Evolutionary conservation across 2,888 invertebrate species (phyloP), one percentile per base, ranked within the genome.

Genomic region (Scaptodrosophila latifasciaeformis): DNA sequence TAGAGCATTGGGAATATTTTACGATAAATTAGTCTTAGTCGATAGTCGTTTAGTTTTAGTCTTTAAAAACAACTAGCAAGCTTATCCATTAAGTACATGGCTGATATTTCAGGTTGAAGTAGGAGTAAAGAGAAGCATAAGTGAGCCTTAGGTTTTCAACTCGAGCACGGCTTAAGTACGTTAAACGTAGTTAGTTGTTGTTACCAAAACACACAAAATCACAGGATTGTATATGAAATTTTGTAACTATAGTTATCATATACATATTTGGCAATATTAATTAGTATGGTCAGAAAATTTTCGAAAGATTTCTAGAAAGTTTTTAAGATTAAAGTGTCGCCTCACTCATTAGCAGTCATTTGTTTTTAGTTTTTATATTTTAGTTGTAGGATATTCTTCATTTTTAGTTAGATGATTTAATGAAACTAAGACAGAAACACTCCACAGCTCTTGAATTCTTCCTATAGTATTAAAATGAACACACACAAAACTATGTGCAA

Each of bases 141-240:
- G 21, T 21, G 19, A 40, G 21, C 19, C 40, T 40, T 40, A 19
- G 19, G 19, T 19, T 37, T 37, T 37, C 17, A 15, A 17, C 18
- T 37, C 40, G 65, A 71, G 65, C 76, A 61, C 68, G 76, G 70
- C 70, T 75, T 70, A 62, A 54, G 76, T 75, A 70, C 76, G 72
- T 76, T 76, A 64, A 76, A 76, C 62, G 70, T 71, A 62, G 65
- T 48, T 62, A 62, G 62, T 67, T 59, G 57, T 66, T 69, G 58
- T 59, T 43, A 45, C 50, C 49, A 31, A 66, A 66, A 40, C 40
- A 31, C 4, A 31, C 4, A 10, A 10, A 31, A 31, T 3, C 2
- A 31, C 9, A 31, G 31, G n/a, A 21, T n/a, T 40, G 21, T 12
- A 40, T 10, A 17, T 37, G 64, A 34, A 34, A 34, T 12, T 34